Conservation (phyloP, 2,888 invertebrate species). For the Thumatha senex region DNA sequence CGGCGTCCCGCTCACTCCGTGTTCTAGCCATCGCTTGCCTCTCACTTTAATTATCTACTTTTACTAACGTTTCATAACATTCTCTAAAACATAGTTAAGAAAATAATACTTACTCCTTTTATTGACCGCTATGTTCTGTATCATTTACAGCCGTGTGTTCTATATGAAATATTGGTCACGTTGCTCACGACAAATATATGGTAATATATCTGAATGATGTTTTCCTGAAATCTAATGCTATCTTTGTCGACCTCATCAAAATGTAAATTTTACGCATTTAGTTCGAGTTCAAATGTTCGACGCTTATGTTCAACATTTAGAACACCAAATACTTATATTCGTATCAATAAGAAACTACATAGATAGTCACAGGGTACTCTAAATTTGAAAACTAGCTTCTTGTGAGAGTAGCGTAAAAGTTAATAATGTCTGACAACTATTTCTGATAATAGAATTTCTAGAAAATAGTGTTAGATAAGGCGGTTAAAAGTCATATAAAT, state of each 20-base stretch:
- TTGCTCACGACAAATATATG: constrained; percentile 2
- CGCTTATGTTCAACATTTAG: constrained; percentile 57
- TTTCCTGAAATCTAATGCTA: constrained; percentile 14
- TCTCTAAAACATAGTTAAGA: not conserved
- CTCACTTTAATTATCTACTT: constrained; percentile 26
- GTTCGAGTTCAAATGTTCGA: constrained; percentile 66
- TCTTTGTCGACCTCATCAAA: constrained; percentile 42
- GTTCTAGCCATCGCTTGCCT: constrained; percentile 27
- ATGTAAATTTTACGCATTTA: constrained; percentile 60
- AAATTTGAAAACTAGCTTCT: not conserved
- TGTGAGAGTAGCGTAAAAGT: constrained; percentile 3
- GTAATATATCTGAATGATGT: not conserved
- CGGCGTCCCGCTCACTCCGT: constrained; percentile 59
- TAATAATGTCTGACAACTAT: constrained; percentile 9
- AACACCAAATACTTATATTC: constrained; percentile 24
- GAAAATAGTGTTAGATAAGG: constrained; percentile 15
- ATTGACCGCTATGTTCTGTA: constrained; percentile 11
- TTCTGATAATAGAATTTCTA: constrained; percentile 4
- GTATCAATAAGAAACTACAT: too few species aligned
- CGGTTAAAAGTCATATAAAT: constrained; percentile 36
- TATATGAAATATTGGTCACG: not conserved
- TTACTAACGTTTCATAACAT: not conserved
- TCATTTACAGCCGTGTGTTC: not conserved
- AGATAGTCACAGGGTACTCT: too few species aligned
- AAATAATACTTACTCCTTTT: constrained; percentile 3